These are phyloP conservation scores for Harpalus rufipes DNA, from an alignment of 2,888 invertebrate genomes.

Conservation along the genomic window DNA sequence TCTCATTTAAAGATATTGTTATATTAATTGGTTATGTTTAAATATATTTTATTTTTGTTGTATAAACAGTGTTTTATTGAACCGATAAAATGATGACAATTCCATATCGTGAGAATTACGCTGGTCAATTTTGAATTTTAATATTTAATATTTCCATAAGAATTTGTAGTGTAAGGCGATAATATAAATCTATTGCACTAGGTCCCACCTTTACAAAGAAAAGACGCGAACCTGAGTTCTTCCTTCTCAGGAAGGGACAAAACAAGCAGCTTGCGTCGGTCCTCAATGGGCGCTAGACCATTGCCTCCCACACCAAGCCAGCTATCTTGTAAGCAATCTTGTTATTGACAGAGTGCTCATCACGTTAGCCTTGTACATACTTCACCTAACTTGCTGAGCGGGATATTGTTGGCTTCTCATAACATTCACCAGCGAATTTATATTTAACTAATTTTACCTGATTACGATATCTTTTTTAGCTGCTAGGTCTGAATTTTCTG, in stretches of 20 bases:
- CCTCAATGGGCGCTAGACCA: conserved; percentile 77
- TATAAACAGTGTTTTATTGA: conserved; percentile 64
- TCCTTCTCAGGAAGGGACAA: conserved; percentile 73
- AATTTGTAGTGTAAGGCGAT: conserved; percentile 53
- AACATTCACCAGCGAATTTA: conserved; percentile 31
- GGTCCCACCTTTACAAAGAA: conserved; percentile 62
- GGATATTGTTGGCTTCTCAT: conserved; percentile 59
- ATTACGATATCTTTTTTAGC: conserved; percentile 70
- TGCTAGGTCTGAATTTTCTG: conserved; percentile 72
- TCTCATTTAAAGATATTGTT: conserved; percentile 63
- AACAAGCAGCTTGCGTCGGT: conserved; percentile 78
- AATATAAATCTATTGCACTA: conserved; percentile 64
- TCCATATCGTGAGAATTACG: not conserved
- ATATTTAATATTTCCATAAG: conserved; percentile 9
- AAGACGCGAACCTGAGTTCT: conserved; percentile 52
- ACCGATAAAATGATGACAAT: conserved; percentile 37
- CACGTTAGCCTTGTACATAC: conserved; percentile 49
- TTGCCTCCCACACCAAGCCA: conserved; percentile 79
- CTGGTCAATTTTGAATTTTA: not conserved
- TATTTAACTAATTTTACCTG: conserved; percentile 44
- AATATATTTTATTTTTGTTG: conserved; percentile 67
- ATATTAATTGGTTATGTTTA: conserved; percentile 63
- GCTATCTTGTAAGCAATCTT: conserved; percentile 68
- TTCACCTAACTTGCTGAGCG: conserved; percentile 47
- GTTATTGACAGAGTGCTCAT: conserved; percentile 48